Base-by-base conservation (phyloP, 1,140 invertebrate genomes). In the Drosophila obscura region DNA sequence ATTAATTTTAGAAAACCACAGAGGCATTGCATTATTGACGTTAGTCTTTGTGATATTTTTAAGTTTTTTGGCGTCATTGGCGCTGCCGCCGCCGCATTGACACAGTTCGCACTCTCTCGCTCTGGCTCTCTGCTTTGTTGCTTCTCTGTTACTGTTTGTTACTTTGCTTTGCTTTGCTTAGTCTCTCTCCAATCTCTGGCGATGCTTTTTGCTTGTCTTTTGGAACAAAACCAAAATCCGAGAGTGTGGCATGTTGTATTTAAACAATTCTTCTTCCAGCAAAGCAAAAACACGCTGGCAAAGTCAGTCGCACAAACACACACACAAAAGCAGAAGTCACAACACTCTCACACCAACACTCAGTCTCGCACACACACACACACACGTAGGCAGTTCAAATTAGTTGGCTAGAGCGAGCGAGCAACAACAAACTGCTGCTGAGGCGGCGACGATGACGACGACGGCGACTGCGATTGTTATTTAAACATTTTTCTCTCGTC, bases 71-170 rank as follows among this genome's bases (percentile, higher is more conserved):
- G 82, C 82, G 82, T 87, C 82, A 87, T 44, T 55, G 53, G 16
- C 35, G 45, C 28, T 16, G 45, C 57, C 24, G 45, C 28, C 15
- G 45, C 57, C 75, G 76, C 76, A 78, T 78, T 78, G 76, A 81
- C 79, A 81, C 77, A 81, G 49, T 81, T 84, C 57, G 77, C 72
- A 65, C 77, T 84, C 77, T 85, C 81, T 83, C 48, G 65, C 79
- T 81, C 77, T 74, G 43, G 24, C 65, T 73, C 52, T 58, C 59
- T 71, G 58, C 63, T 84, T 68, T 80, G 69, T 65, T 74, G 28
- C 53, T 68, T 69, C 48, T 49, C 43, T 63, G 43, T 46, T 76
- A 73, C 62, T 65, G 35, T 69, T 68, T 72, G 76, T 80, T 51
- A 50, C 74, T 84, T 68, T 80, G 65, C 63, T 84, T 68, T 77